Percentiles rank a stretch among this genome's conserved stretches.
Conservation (phyloP, 2,797 vertebrate species). For the Echiichthys vipera region DNA sequence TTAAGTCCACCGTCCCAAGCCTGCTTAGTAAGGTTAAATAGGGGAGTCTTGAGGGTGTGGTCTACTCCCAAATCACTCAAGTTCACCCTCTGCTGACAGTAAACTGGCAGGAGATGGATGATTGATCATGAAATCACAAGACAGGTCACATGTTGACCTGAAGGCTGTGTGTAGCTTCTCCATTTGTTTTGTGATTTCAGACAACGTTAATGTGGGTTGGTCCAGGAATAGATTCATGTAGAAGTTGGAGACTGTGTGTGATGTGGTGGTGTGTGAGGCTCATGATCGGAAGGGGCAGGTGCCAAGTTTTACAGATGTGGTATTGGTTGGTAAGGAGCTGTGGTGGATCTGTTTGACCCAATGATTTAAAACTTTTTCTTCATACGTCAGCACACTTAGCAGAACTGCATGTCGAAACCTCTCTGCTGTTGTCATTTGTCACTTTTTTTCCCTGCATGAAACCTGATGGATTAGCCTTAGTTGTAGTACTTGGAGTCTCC, state of each 20-base stretch:
- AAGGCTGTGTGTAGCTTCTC: constrained; percentile 24
- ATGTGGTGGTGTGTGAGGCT: constrained; percentile 64
- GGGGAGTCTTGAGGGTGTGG: constrained; percentile 32
- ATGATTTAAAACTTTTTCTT: constrained; percentile 57
- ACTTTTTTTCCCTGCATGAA: constrained; percentile 49
- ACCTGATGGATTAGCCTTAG: constrained; percentile 74
- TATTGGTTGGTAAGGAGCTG: constrained; percentile 39
- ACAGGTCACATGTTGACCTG: constrained; percentile 5
- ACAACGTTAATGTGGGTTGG: constrained; percentile 45
- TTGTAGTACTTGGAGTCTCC: constrained; percentile 74
- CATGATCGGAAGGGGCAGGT: constrained; percentile 55
- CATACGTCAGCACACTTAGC: constrained; percentile 56
- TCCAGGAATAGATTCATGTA: constrained; percentile 65
- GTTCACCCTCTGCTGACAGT: constrained; percentile 25
- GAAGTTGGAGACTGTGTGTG: constrained; percentile 65
- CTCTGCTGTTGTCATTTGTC: constrained; percentile 62
- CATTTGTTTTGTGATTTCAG: constrained; percentile 52
- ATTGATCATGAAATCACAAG: constrained; percentile 49
- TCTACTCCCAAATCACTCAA: constrained; percentile 39
- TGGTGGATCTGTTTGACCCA: constrained; percentile 46
- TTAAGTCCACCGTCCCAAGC: constrained; percentile 46
- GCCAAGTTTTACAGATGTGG: constrained; percentile 73
- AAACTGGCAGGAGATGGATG: constrained; percentile 25
- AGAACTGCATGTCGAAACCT: constrained; percentile 42
- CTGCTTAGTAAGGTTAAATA: constrained; percentile 44